Evolutionary conservation across 2,113 vertebrate species (phyloP), one percentile per base, ranked within the genome.

Genomic region (Poeciliopsis retropinna): DNA sequence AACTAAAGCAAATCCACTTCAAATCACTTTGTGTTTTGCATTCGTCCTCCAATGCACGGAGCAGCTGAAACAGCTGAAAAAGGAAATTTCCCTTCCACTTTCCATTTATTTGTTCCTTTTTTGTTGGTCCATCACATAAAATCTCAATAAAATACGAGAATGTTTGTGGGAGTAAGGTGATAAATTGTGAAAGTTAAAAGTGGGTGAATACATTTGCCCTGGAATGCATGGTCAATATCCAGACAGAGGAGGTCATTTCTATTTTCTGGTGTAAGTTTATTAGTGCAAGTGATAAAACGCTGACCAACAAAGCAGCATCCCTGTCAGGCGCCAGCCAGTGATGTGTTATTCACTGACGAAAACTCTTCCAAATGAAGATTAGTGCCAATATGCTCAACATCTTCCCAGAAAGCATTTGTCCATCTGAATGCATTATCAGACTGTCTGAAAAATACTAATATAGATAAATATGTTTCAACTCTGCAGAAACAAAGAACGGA

Each of bases 391-490:
- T 37, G 47, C 75, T 75, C 54, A 70, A 64, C 12, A 62, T 67
- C 60, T 81, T 79, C 85, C 71, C 80, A 82, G 82, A 85, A 84
- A 80, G 70, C 72, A 70, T 85, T 82, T 68, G 77, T 72, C 83
- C 69, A 22, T 87, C 66, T 76, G 74, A 73, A 76, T 73, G 76
- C 76, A 64, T 79, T 69, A 76, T 67, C 57, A 68, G 80, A 62
- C 70, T 30, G 34, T 62, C 28, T 4, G 60, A 44, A 28, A 63
- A 72, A 47, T 72, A 72, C 60, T 72, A 72, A 90, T 81, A 74
- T 5, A 54, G 79, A 84, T 44, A 27, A 76, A 88, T 79, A 47
- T 61, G 12, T 70, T 31, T n/a, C n/a, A n/a, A n/a, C 72, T 44
- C 76, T 60, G n/a, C 22, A 57, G 39, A 76, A 30, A 66, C 30